Evolutionary conservation across 2,888 invertebrate species (phyloP), one percentile per base, ranked within the genome.

Genomic region (Tetanocera ferruginea): DNA sequence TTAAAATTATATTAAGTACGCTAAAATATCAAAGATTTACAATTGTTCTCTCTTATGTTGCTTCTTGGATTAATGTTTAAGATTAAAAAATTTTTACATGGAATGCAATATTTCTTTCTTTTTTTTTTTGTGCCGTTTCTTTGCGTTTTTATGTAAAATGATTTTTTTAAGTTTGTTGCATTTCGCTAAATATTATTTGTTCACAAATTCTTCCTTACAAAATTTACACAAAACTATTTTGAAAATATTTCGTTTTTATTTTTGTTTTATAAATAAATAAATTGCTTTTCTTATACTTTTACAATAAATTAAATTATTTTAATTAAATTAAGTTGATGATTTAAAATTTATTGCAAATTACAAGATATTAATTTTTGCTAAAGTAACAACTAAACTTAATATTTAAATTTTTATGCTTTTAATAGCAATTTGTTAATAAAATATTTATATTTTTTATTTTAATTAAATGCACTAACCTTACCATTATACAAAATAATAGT

Each of bases 391-490:
- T 82, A 81, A 76, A 78, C 78, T 78, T 78, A 78, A 49, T 76
- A 77, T 66, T 25, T 77, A 49, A 23, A 62, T 25, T 25, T 49
- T 25, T 52, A n/a, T 72, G 49, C 51, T 67, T 75, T 62, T 66
- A 23, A n/a, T 31, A 57, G 34, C 64, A 71, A 62, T 28, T 76
- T 19, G 37, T 64, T 57, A 11, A 28, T 72, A 73, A 60, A 37
- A 5, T 28, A 64, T 23, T 31, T 60, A 55, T n/a, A 37, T 55
- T 73, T 60, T 57, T 57, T 71, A 37, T 25, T 37, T 52, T 25
- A 73, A 34, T 51, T 77, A 71, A 88, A 87, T 88, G 88, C 88
- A 88, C 88, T 88, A 88, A 88, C 88, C 88, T 88, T 88, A 88
- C 84, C 86, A 86, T 85, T 43, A 43, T 43, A 85, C 84, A 82